Base-by-base conservation (phyloP, 2,888 invertebrate genomes). In the Lasioglossum malachurum region DNA sequence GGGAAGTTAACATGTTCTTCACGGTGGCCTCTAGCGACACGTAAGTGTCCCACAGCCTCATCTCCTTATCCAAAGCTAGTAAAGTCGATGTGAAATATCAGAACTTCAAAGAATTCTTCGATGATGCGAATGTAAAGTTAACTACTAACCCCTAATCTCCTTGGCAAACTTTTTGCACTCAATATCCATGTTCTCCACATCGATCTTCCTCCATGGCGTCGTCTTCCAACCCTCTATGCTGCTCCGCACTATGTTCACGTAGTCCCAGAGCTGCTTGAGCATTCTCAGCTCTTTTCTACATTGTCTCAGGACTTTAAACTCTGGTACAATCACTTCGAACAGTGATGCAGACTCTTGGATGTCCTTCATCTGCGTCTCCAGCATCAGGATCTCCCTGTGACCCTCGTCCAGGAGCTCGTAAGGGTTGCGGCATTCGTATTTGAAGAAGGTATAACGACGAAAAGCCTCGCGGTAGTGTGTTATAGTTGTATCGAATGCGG, bases 91-190 rank as follows among this genome's bases (percentile, higher is more conserved):
- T 14, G 35, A 10, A 31, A 1, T 19, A 12, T 76, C 12, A 46
- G 72, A 49, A 7, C 12, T 14, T 38, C 4, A 19, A 10, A 19
- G 31, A 23, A 10, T 38, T 69, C 41, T n/a, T 10, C 12, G 12
- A 12, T 19, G 7, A 35, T 2, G 7, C 67, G 4, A 67, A 31
- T 19, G 4, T 5, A 1, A 35, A 31, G 7, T 16, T 35, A 41
- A 76, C 57, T 41, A 31, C 76, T 84, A 91, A 96, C 96, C 96
- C 93, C 98, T 96, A 82, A 98, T 98, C 95, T 99, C 98, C 96
- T 99, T 99, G 2, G 99, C 98, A 95, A 99, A 99, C 94, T 99
- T 98, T 95, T 99, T 99, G 95, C 99, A 99, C 95, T 99, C 99
- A 91, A 99, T 98, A 94, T 99, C 99, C 99, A 99, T 99, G 93